Percentiles rank a stretch among this genome's conserved stretches.
These are phyloP conservation scores for Antitype chi DNA, from an alignment of 2,888 invertebrate genomes.

Conservation along the genomic window DNA sequence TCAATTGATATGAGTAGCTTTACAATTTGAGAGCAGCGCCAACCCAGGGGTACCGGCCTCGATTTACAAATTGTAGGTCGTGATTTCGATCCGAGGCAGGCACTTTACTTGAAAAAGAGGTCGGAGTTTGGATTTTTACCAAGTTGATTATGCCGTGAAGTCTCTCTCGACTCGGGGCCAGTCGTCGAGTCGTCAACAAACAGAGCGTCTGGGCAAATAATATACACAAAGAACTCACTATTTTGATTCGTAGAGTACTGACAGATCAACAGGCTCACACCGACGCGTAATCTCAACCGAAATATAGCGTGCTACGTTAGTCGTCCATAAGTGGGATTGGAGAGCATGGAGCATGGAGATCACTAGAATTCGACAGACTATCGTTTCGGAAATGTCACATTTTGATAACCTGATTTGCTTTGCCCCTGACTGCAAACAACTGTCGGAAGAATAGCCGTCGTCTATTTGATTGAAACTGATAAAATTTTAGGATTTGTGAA, in stretches of 20 bases:
- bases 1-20: neutral
- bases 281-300: conserved; percentile 11
- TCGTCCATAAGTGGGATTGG: neutral
- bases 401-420: too few species aligned
- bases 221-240: conserved; percentile 53
- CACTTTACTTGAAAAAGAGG: too few species aligned
- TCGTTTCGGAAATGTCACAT: too few species aligned
- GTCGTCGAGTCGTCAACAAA: conserved; percentile 38
- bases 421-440: too few species aligned
- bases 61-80: too few species aligned
- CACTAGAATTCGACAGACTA: neutral
- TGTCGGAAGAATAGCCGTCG: too few species aligned
- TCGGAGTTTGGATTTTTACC: neutral
- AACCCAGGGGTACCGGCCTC: too few species aligned
- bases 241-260: conserved; percentile 31
- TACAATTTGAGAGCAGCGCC: neutral
- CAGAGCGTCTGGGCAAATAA: conserved; percentile 35
- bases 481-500: too few species aligned
- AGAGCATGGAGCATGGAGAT: neutral
- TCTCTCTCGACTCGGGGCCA: neutral
- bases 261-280: conserved; percentile 26
- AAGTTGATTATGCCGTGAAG: neutral
- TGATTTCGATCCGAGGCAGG: too few species aligned
- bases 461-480: too few species aligned
- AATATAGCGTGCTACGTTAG: neutral